Conservation (phyloP, 2,113 vertebrate species). For the Callopanchax toddi region DNA sequence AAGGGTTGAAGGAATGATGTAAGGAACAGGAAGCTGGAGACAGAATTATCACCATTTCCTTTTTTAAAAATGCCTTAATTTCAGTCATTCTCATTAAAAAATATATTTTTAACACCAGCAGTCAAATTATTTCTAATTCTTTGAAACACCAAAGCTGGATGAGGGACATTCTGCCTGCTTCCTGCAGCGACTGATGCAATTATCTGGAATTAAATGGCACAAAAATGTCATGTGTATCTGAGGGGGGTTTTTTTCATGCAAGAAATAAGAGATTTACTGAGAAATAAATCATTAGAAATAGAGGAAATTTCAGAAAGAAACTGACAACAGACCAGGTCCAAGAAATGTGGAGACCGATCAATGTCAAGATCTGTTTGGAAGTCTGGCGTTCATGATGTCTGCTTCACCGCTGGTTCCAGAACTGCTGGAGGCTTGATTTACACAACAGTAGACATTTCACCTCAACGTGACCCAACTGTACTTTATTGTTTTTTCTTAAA, state of each 20-base stretch:
- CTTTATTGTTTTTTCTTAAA: conserved; percentile 44
- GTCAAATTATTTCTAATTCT: conserved; percentile 33
- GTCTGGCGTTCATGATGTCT: conserved; percentile 64
- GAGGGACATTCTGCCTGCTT: conserved; percentile 18
- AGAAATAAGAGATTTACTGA: background rate
- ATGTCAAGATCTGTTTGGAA: conserved; percentile 43
- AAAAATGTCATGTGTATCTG: conserved; percentile 3
- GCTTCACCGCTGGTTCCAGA: conserved; percentile 47
- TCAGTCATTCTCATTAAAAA: conserved; percentile 29
- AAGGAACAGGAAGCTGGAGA: conserved; percentile 31
- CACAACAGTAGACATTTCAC: conserved; percentile 59
- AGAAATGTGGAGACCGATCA: conserved; percentile 51
- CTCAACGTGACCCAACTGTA: conserved; percentile 42
- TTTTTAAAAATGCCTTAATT: conserved; percentile 37
- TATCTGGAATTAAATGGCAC: conserved; percentile 30
- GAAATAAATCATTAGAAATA: background rate
- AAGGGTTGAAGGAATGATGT: conserved; percentile 44
- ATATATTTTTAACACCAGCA: conserved; percentile 35
- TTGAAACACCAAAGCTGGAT: conserved; percentile 29
- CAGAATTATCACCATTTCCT: conserved; percentile 34
- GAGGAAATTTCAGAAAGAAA: background rate
- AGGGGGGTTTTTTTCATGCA: conserved; percentile 19
- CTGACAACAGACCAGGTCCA: conserved; percentile 22
- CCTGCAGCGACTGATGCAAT: conserved; percentile 34
- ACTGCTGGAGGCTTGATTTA: conserved; percentile 60